These are phyloP conservation scores for Poeciliopsis prolifica DNA, from an alignment of 2,113 vertebrate genomes.

Conservation along the genomic window DNA sequence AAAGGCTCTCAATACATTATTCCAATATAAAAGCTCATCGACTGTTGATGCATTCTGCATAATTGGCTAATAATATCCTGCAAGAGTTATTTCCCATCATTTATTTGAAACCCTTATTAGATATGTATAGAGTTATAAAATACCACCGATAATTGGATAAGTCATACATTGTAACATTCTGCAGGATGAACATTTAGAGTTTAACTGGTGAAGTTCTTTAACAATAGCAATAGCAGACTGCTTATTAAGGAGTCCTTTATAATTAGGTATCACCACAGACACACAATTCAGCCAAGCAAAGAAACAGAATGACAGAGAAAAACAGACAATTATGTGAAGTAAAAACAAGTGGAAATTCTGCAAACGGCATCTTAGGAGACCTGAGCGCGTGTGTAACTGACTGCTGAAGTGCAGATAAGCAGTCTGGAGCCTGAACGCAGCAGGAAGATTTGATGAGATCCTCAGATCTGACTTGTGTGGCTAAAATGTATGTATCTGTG, in stretches of 20 bases:
- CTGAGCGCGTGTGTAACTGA: conserved; percentile 11
- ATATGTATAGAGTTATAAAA: background rate
- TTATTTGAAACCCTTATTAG: no score
- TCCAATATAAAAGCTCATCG: background rate
- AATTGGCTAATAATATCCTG: conserved; percentile 1
- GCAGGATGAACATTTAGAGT: background rate
- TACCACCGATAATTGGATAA: conserved; percentile 1
- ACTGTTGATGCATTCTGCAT: background rate
- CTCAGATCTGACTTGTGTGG: conserved; percentile 22
- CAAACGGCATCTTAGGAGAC: background rate
- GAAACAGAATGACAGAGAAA: background rate
- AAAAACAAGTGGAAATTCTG: conserved; percentile 2
- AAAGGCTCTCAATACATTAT: background rate
- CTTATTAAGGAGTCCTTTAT: background rate
- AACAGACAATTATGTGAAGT: background rate
- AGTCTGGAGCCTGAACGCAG: conserved; percentile 23
- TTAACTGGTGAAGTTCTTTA: background rate
- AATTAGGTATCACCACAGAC: no score
- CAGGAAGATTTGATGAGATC: conserved; percentile 60
- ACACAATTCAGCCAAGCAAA: no score
- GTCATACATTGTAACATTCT: background rate
- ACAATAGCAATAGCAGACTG: background rate
- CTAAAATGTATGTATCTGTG: conserved; percentile 23
- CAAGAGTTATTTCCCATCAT: conserved; percentile 8
- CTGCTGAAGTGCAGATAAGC: conserved; percentile 23